Conservation (phyloP, 2,888 invertebrate species). For the Standfussiana lucernea region DNA sequence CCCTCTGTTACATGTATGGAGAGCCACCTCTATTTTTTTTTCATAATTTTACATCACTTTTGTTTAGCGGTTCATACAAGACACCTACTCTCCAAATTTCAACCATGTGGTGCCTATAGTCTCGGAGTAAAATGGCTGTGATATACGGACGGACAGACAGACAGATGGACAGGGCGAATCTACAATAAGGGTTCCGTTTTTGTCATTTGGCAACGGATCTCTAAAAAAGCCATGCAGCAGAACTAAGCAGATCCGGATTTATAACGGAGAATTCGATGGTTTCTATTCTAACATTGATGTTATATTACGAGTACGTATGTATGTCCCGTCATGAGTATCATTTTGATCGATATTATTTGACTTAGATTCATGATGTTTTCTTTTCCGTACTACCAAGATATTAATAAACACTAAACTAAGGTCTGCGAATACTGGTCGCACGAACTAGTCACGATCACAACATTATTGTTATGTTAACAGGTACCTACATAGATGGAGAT, state of each 20-base stretch:
- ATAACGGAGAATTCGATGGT: neutral
- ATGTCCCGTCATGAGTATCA: neutral
- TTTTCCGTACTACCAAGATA: neutral
- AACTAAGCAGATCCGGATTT: neutral
- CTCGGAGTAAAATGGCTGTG: too few species aligned
- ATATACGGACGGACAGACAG: too few species aligned
- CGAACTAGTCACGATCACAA: neutral
- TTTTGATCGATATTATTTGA: neutral
- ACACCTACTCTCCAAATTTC: too few species aligned
- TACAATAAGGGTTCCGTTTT: too few species aligned
- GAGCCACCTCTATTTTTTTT: too few species aligned
- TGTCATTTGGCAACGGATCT: too few species aligned
- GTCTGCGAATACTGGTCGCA: neutral
- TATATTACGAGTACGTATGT: too few species aligned
- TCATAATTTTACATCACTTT: too few species aligned
- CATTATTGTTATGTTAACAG: neutral
- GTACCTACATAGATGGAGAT: neutral
- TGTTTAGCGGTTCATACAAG: too few species aligned
- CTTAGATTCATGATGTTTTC: neutral
- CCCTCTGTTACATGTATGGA: too few species aligned
- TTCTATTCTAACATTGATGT: neutral
- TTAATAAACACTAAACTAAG: neutral
- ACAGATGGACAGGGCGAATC: too few species aligned
- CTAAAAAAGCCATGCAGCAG: neutral
- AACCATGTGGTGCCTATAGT: too few species aligned